Evolutionary conservation across 2,113 vertebrate genomes (phyloP).

Genomic region (Halcyon malimbica): DNA sequence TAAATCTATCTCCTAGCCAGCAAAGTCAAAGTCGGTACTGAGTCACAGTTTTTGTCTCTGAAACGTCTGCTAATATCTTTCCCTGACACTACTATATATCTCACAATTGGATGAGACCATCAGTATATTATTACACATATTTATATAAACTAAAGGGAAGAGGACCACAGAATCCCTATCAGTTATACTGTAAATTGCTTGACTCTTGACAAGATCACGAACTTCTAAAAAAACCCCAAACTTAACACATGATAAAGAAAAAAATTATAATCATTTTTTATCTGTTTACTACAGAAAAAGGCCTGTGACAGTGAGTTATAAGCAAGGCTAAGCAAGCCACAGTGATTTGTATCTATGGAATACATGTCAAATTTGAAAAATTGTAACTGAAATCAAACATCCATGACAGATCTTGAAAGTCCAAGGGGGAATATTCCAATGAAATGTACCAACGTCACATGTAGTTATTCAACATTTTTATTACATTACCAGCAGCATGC

Average conservation of each 20-base stretch:
- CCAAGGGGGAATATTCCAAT: not conserved
- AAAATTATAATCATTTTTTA: constrained; percentile 46
- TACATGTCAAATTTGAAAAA: constrained; percentile 66
- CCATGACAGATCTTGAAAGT: constrained; percentile 42
- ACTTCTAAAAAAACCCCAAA: not conserved
- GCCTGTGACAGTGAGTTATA: constrained; percentile 1
- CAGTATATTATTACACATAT: not conserved
- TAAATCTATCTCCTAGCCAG: not conserved
- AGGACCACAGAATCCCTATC: not conserved
- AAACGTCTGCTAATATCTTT: not conserved
- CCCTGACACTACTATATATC: not conserved
- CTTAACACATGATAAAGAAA: not conserved
- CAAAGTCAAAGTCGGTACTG: not conserved
- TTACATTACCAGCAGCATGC: not conserved
- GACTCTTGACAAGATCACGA: not conserved
- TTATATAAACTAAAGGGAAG: not conserved
- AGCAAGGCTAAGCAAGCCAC: not conserved
- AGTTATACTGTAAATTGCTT: not conserved
- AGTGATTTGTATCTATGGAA: constrained; percentile 74
- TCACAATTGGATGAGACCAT: not conserved
- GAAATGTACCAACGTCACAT: not conserved
- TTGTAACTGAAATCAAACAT: constrained; percentile 58
- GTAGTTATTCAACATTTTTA: constrained; percentile 8
- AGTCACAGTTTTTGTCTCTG: not conserved
- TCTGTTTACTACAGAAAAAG: constrained; percentile 54